phyloP scores from a whole-genome alignment of 1,140 invertebrate genomes.

The Megalopta genalis region DNA sequence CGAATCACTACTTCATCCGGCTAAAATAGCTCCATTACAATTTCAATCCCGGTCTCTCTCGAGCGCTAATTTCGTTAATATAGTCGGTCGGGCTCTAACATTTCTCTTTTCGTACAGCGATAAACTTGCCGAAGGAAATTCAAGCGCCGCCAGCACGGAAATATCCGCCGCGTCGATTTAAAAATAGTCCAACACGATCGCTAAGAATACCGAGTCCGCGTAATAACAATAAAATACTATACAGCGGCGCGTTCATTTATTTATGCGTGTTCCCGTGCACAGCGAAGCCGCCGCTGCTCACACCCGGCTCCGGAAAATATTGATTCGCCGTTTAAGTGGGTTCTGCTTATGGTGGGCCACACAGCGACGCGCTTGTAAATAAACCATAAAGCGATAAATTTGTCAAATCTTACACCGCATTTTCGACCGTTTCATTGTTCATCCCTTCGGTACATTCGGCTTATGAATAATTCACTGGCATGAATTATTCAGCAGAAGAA shows the following conservation, averaged over 20 bases:
- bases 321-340: constrained; percentile 43
- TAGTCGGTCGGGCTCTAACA: neutral
- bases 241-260: constrained; percentile 7
- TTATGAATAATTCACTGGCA: constrained; percentile 43
- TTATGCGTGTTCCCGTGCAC: neutral
- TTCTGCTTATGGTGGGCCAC: constrained; percentile 9
- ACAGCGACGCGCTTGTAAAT: constrained; percentile 31
- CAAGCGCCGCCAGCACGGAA: neutral
- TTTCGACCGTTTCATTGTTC: constrained; percentile 45
- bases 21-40: neutral
- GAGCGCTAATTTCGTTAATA: neutral
- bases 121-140: neutral
- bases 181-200: neutral
- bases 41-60: neutral
- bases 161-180: neutral
- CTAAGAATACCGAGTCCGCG: neutral
- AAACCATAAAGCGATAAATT: constrained; percentile 50
- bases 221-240: constrained; percentile 22
- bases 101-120: too few species aligned
- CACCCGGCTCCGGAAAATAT: constrained; percentile 10
- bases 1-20: neutral
- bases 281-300: too few species aligned
- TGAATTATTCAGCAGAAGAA: constrained; percentile 51
- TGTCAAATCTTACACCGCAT: constrained; percentile 41
- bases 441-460: constrained; percentile 23